Evolutionary conservation across 2,113 vertebrate genomes (phyloP), one percentile per base, ranked within the genome.

Genomic region (Macheiramphus alcinus): DNA sequence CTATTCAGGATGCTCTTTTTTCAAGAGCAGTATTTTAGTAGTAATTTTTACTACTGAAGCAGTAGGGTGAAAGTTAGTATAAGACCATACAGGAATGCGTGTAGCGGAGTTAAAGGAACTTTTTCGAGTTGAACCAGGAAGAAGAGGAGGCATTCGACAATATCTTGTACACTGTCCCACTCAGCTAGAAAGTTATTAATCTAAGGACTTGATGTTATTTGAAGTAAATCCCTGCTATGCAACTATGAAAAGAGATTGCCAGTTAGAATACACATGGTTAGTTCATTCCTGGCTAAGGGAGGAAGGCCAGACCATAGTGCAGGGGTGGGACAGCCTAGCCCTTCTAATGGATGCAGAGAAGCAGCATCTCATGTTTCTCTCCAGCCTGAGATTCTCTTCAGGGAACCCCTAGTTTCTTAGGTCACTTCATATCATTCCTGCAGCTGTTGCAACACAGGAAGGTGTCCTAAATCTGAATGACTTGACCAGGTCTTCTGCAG

Each of bases 401-500:
- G 68, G 86, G 90, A 93, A 71, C 48, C 32, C 29, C 13, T 74
- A 12, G 50, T 76, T 90, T 90, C 79, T 90, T 76, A 59, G 82
- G 80, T 87, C 48, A n/a, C 38, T 90, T 82, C 4, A 2, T 94
- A 59, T 87, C 52, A 43, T 76, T 97, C 67, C 61, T 93, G 94
- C 92, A 96, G 90, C 74, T 91, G 85, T 93, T 90, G 42, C 63
- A 95, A 59, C 45, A 58, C 62, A 72, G 83, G 89, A 94, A 86
- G 17, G 40, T 95, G 56, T 84, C 79, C 73, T 75, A 58, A 72
- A 84, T 62, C 43, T 36, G 40, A 93, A 95, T 92, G 14, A 61
- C 68, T 95, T 90, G 93, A 62, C 86, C 93, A 91, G 91, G 38
- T 76, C 83, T 81, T 81, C 93, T 93, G 40, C 18, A 5, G 18